Conservation (phyloP, 2,888 invertebrate genomes). For the Platycnemis pennipes region DNA sequence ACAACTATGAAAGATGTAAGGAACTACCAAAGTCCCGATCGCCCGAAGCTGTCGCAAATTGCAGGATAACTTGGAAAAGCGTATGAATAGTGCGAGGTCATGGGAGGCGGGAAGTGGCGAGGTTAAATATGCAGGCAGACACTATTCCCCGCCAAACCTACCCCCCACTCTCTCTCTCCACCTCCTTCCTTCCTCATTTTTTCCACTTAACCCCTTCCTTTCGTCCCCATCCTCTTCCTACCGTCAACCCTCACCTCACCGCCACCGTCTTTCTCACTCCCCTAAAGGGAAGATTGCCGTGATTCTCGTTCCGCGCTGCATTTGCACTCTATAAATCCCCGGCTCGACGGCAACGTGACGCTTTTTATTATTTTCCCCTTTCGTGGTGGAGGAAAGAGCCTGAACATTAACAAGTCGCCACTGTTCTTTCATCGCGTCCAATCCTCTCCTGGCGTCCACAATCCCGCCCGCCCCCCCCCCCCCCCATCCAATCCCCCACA, state of each 20-base stretch:
- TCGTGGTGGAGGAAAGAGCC: background rate
- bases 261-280: too few relatives aligned
- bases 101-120: background rate
- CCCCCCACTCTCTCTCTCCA: background rate
- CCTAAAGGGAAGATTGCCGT: background rate
- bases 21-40: background rate
- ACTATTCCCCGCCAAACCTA: background rate
- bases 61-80: background rate
- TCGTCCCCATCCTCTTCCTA: background rate
- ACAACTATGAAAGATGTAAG: too few relatives aligned
- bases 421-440: background rate
- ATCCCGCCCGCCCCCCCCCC: too few relatives aligned
- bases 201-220: background rate
- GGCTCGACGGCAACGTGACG: conserved; percentile 33
- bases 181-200: background rate
- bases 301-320: conserved; percentile 59
- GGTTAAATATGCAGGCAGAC: background rate
- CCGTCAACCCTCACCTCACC: background rate
- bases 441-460: background rate
- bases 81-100: background rate
- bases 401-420: background rate
- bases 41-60: background rate
- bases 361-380: background rate
- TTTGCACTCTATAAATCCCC: conserved; percentile 58
- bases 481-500: background rate